phyloP scores from a whole-genome alignment of 2,888 invertebrate species.

The Eupithecia inturbata region DNA sequence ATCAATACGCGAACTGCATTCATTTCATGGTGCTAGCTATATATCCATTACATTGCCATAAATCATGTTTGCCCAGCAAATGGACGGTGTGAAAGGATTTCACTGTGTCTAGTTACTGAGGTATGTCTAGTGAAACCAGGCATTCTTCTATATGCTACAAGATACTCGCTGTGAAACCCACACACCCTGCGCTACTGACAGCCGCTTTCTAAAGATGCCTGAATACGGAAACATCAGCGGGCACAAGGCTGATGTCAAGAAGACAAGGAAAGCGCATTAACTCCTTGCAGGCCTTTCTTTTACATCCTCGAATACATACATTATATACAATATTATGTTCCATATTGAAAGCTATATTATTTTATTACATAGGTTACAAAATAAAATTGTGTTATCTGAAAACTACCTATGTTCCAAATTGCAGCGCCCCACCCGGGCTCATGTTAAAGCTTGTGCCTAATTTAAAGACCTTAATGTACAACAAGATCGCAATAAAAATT shows the following conservation, averaged over 20 bases:
- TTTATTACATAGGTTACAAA: too few relatives aligned
- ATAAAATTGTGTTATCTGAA: too few relatives aligned
- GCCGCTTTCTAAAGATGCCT: constrained; percentile 53
- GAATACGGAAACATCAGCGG: constrained; percentile 53
- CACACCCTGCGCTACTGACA: constrained; percentile 35
- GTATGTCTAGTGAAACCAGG: neutral
- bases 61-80: neutral
- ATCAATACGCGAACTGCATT: constrained; percentile 40
- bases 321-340: too few relatives aligned
- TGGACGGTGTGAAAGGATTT: constrained; percentile 1
- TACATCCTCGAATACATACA: neutral
- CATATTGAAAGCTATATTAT: too few relatives aligned
- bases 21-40: constrained; percentile 28
- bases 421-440: too few relatives aligned
- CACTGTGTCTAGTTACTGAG: neutral
- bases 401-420: too few relatives aligned
- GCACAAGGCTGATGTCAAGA: constrained; percentile 47
- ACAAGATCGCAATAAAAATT: too few relatives aligned
- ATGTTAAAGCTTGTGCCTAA: too few relatives aligned
- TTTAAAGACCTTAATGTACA: too few relatives aligned
- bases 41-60: constrained; percentile 20
- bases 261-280: constrained; percentile 56
- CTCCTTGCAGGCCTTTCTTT: constrained; percentile 27
- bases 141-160: too few relatives aligned
- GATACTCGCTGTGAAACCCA: constrained; percentile 1